Conservation (phyloP, 1,140 invertebrate genomes). For the Papilio glaucus region DNA sequence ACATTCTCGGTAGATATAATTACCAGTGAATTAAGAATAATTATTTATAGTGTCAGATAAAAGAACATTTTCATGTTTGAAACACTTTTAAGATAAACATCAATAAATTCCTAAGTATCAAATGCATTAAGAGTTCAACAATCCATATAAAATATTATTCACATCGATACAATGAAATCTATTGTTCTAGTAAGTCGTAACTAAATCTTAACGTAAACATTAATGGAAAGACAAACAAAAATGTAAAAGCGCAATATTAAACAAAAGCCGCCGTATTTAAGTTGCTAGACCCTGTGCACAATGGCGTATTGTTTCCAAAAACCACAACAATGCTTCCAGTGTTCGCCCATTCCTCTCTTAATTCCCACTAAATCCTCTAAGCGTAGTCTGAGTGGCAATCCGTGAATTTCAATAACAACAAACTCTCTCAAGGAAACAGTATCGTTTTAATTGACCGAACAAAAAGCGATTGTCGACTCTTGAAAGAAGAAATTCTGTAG, state of each 20-base stretch:
- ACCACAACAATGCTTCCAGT: slow-evolving; percentile 62
- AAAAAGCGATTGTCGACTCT: slow-evolving; percentile 12
- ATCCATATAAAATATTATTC: neutral
- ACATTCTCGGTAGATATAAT: too few relatives aligned
- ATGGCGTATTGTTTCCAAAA: slow-evolving; percentile 71
- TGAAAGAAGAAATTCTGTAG: slow-evolving; percentile 20
- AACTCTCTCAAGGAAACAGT: slow-evolving; percentile 58
- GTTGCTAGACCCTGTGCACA: slow-evolving; percentile 58
- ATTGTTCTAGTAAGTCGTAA: slow-evolving; percentile 19
- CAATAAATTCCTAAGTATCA: neutral
- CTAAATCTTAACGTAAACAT: slow-evolving; percentile 17
- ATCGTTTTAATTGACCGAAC: slow-evolving; percentile 51
- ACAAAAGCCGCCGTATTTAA: slow-evolving; percentile 59
- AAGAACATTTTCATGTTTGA: neutral
- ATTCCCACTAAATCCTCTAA: slow-evolving; percentile 73
- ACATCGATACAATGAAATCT: neutral
- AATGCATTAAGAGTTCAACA: neutral
- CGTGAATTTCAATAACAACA: slow-evolving; percentile 72
- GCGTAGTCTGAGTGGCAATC: slow-evolving; percentile 66
- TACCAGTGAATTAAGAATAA: too few relatives aligned
- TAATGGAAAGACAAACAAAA: slow-evolving; percentile 26
- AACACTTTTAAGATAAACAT: too few relatives aligned
- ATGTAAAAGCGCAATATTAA: slow-evolving; percentile 42
- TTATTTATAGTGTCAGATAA: too few relatives aligned
- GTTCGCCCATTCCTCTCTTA: slow-evolving; percentile 61